Percentiles rank a stretch among this genome's conserved stretches.
These are phyloP conservation scores for Lasioglossum leucozonium DNA, from an alignment of 2,888 invertebrate species.

Conservation along the genomic window DNA sequence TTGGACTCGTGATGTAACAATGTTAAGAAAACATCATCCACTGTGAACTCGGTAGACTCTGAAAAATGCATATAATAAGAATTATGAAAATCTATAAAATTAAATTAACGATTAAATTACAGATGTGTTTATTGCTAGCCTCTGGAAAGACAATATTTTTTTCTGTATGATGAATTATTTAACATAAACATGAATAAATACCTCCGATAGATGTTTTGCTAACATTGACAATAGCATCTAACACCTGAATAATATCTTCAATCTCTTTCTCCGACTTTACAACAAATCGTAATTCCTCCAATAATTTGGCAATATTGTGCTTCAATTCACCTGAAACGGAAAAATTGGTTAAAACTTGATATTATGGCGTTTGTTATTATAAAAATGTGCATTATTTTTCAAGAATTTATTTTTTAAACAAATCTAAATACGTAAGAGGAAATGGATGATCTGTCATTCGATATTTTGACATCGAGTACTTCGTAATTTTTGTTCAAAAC, in stretches of 20 bases:
- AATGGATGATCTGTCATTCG: slow-evolving; percentile 5
- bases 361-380: background rate
- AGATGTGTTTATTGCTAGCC: background rate
- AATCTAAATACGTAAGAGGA: background rate
- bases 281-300: slow-evolving; percentile 68
- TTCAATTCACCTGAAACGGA: slow-evolving; percentile 65
- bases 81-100: background rate
- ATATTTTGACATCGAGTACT: slow-evolving; percentile 18
- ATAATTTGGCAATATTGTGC: slow-evolving; percentile 71
- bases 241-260: slow-evolving; percentile 65
- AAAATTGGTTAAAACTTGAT: background rate
- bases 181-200: slow-evolving; percentile 27
- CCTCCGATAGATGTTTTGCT: slow-evolving; percentile 74
- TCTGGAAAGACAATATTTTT: background rate
- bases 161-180: background rate
- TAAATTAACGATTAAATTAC: background rate
- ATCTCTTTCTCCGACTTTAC: slow-evolving; percentile 64
- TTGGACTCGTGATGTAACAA: slow-evolving; percentile 75
- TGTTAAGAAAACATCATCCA: slow-evolving; percentile 76
- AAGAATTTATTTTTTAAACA: background rate
- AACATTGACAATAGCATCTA: slow-evolving; percentile 73
- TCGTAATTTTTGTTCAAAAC: background rate
- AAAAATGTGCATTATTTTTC: background rate
- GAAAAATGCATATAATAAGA: slow-evolving; percentile 16
- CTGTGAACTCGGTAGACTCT: slow-evolving; percentile 71